Percentiles rank a stretch among this genome's conserved stretches.
Evolutionary conservation across 2,113 vertebrate species (phyloP).

Genomic region (Vicugna pacos): DNA sequence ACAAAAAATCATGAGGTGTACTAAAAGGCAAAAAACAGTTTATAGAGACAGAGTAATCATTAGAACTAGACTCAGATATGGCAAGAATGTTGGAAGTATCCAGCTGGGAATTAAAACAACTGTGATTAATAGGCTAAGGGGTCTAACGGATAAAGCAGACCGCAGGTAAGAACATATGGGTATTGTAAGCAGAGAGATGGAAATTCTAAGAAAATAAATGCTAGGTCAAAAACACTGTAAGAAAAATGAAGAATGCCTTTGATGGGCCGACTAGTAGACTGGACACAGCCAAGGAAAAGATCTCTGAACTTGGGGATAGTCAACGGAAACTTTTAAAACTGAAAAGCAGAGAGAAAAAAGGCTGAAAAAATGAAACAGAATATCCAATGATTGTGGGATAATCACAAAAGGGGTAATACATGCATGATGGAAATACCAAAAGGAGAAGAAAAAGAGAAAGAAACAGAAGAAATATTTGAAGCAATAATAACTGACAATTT

Average conservation of each 20-base stretch:
- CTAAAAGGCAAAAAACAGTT: background rate
- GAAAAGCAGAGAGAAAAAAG: background rate
- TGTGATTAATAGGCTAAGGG: background rate
- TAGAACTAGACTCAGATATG: background rate
- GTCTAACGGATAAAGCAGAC: background rate
- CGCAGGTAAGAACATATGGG: background rate
- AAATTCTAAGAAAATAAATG: slow-evolving; percentile 21
- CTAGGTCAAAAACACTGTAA: background rate
- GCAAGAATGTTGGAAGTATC: background rate
- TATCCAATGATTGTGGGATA: background rate
- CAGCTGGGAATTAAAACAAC: background rate
- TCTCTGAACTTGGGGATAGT: background rate
- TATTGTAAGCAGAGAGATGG: background rate
- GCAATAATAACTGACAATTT: background rate
- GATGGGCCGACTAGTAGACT: background rate
- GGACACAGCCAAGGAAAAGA: background rate
- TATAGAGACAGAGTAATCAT: background rate
- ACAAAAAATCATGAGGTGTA: background rate
- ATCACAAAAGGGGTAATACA: background rate
- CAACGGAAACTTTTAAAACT: background rate
- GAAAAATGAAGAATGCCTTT: background rate
- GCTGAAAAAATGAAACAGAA: background rate
- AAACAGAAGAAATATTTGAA: background rate
- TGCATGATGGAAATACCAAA: background rate
- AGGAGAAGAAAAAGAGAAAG: background rate